phyloP scores from a whole-genome alignment of 2,888 invertebrate species.

The Blastobasis lacticolella region DNA sequence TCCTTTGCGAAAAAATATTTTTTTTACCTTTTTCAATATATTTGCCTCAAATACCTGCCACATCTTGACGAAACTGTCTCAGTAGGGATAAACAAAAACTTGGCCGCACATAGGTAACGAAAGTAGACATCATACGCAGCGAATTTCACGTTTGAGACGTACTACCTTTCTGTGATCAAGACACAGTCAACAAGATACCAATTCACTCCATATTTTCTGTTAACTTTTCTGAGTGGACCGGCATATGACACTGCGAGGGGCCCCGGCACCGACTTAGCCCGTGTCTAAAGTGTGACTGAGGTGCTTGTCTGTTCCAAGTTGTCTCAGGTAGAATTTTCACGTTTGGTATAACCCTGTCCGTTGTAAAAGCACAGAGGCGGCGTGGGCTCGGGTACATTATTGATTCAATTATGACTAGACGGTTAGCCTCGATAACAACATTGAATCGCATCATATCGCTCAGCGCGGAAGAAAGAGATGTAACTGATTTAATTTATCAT shows the following conservation, averaged over 20 bases:
- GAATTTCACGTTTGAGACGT: too few species aligned
- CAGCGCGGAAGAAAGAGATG: conserved; percentile 49
- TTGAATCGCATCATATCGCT: conserved; percentile 39
- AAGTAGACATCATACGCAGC: too few species aligned
- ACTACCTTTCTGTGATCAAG: conserved; percentile 45
- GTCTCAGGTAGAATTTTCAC: conserved; percentile 61
- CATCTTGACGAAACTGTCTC: too few species aligned
- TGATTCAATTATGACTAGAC: conserved; percentile 8
- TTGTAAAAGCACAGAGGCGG: conserved; percentile 20
- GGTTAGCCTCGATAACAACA: conserved; percentile 34
- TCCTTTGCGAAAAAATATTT: too few species aligned
- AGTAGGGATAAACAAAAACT: too few species aligned
- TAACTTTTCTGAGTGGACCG: conserved; percentile 16
- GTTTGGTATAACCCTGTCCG: conserved; percentile 36
- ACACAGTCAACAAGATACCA: conserved; percentile 41
- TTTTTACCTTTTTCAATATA: too few species aligned
- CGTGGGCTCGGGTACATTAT: conserved; percentile 12
- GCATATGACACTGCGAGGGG: conserved; percentile 10
- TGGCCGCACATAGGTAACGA: too few species aligned
- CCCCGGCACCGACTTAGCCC: conserved; percentile 25
- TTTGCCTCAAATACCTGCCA: too few species aligned
- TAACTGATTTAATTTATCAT: conserved; percentile 34
- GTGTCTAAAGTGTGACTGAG: conserved; percentile 52
- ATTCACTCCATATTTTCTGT: conserved; percentile 45
- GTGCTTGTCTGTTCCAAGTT: conserved; percentile 36